A percentile compares a stretch with the other conserved stretches of the same genome.
Evolutionary conservation across 2,888 invertebrate species (phyloP).

Genomic region (Cylindroiulus punctatus): DNA sequence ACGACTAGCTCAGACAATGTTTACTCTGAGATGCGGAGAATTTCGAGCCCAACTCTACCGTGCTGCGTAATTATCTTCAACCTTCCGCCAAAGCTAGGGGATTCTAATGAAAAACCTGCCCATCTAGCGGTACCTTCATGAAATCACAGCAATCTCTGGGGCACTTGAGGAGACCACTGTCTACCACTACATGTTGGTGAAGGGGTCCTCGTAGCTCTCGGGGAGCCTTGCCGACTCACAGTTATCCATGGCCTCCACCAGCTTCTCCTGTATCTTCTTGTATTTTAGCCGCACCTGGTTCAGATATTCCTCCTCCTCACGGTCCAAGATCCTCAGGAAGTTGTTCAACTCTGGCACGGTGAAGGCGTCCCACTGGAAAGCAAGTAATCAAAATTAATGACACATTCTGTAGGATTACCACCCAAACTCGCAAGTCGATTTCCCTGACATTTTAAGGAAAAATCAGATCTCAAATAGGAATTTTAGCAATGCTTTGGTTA

Average conservation of each 20-base stretch:
- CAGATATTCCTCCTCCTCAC: constrained; percentile 70
- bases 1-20: neutral
- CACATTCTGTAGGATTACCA: neutral
- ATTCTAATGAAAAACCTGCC: neutral
- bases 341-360: constrained; percentile 70
- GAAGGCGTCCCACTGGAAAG: constrained; percentile 71
- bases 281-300: constrained; percentile 68
- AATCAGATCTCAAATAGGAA: no score
- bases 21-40: neutral
- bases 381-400: neutral
- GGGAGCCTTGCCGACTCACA: neutral
- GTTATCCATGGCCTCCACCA: constrained; percentile 59
- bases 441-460: no score
- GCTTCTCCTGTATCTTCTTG: constrained; percentile 62
- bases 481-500: no score
- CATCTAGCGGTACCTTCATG: neutral
- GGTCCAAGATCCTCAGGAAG: constrained; percentile 70
- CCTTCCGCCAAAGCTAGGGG: neutral
- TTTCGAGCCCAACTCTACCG: neutral
- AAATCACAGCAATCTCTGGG: neutral
- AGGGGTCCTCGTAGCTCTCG: constrained; percentile 19
- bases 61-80: neutral
- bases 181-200: constrained; percentile 13
- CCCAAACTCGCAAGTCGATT: no score
- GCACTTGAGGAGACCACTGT: neutral